Base-by-base conservation (phyloP, 92 coral and sea anemone genomes). In the Zoanthus solanderi region DNA sequence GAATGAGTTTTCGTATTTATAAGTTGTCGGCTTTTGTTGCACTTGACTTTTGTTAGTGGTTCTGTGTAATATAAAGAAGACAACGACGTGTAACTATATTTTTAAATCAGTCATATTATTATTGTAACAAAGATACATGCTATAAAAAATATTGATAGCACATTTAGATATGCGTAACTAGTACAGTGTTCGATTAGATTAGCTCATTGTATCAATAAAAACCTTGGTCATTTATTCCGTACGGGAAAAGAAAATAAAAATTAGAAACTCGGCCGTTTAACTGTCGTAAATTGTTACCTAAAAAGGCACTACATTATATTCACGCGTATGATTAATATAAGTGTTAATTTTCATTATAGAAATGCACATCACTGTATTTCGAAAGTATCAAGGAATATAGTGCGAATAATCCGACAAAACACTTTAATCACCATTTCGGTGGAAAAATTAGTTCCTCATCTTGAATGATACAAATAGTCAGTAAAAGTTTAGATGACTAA, bases 21-120 rank as follows among this genome's bases (percentile, higher is more conserved):
- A 47, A 75, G 78, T 75, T 75, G 78, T 47, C 78, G 9, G 8
- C 58, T 75, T 75, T 46, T 45, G 28, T 75, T 75, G 78, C 60
- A 17, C 56, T 46, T 75, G 31, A 1, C 42, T 37, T 37, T 37
- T 10, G 56, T 15, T 44, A 6, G 6, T 74, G 46, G 78, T 75
- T 45, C 56, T 6, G 78, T 75, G 78, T 57, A 75, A 75, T 75
- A 44, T 75, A 17, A 75, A n/a, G 0, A 17, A 75, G 78, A 47
- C 78, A 75, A 75, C 78, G n/a, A 12, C n/a, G 58, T 75, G 23
- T 23, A 9, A 67, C 15, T 67, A 23, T 66, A 29, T 58, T 14
- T 58, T 54, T 54, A 58, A 58, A 58, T 14, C 65, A 58, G n/a
- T 14, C 12, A 58, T 7, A 18, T 58, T 14, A 0, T 58, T 37